phyloP scores from a whole-genome alignment of 2,888 invertebrate genomes.

The Eupeodes latifasciatus region DNA sequence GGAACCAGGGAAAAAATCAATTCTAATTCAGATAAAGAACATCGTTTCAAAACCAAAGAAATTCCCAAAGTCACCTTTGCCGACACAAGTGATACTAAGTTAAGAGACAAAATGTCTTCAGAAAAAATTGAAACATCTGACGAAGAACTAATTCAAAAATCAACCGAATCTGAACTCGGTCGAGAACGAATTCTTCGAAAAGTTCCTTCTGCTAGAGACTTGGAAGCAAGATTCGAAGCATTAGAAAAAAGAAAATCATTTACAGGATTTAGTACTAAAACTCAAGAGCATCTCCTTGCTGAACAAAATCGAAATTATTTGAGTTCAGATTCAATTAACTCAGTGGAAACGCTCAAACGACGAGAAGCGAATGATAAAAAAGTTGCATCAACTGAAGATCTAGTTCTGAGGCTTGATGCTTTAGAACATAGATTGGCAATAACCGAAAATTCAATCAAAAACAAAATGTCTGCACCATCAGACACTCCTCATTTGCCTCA shows the following conservation, averaged over 20 bases:
- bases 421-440: slow-evolving; percentile 74
- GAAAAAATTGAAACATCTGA: background rate
- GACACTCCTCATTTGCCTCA: background rate
- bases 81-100: background rate
- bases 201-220: slow-evolving; percentile 34
- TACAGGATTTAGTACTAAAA: slow-evolving; percentile 7
- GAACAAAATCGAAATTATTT: slow-evolving; percentile 20
- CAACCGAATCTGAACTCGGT: slow-evolving; percentile 18
- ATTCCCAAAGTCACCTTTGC: slow-evolving; percentile 21
- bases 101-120: background rate
- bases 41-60: slow-evolving; percentile 42
- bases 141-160: background rate
- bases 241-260: slow-evolving; percentile 48
- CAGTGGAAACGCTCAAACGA: slow-evolving; percentile 12
- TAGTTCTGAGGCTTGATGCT: slow-evolving; percentile 80
- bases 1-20: background rate
- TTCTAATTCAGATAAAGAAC: background rate
- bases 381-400: slow-evolving; percentile 78
- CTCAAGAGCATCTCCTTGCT: slow-evolving; percentile 11
- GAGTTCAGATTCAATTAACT: slow-evolving; percentile 18
- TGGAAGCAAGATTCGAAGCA: slow-evolving; percentile 45
- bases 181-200: background rate
- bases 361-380: slow-evolving; percentile 29
- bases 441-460: slow-evolving; percentile 32
- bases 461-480: slow-evolving; percentile 1